Evolutionary conservation across 2,888 invertebrate species (phyloP).

Genomic region (Cerastis leucographa): DNA sequence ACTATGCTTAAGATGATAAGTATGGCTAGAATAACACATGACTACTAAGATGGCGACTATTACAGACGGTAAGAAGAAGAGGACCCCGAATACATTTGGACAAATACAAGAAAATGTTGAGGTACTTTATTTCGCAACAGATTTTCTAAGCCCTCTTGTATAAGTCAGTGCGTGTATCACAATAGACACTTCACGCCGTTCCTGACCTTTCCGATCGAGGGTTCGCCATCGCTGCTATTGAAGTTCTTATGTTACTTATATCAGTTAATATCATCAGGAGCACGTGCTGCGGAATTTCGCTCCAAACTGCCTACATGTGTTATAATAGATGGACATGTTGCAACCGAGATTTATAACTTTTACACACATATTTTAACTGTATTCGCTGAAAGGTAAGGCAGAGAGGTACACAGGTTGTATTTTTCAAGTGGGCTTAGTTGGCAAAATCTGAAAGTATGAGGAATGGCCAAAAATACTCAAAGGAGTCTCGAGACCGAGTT

Average conservation of each 20-base stretch:
- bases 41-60: neutral
- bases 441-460: too few relatives aligned
- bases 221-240: conserved; percentile 38
- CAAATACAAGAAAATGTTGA: neutral
- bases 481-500: too few relatives aligned
- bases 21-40: neutral
- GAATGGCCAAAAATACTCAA: too few relatives aligned
- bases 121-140: neutral
- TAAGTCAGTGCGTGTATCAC: neutral
- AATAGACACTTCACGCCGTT: conserved; percentile 13
- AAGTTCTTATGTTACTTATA: conserved; percentile 32
- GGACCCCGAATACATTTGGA: neutral
- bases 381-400: neutral
- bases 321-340: neutral
- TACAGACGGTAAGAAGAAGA: neutral
- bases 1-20: neutral
- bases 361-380: neutral
- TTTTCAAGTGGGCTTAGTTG: too few relatives aligned
- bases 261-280: conserved; percentile 23
- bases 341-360: neutral
- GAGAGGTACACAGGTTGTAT: too few relatives aligned
- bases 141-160: neutral
- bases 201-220: conserved; percentile 16
- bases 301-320: neutral
- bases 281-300: conserved; percentile 19